Evolutionary conservation across 2,113 vertebrate genomes (phyloP).

Genomic region (Acanthochromis polyacanthus): DNA sequence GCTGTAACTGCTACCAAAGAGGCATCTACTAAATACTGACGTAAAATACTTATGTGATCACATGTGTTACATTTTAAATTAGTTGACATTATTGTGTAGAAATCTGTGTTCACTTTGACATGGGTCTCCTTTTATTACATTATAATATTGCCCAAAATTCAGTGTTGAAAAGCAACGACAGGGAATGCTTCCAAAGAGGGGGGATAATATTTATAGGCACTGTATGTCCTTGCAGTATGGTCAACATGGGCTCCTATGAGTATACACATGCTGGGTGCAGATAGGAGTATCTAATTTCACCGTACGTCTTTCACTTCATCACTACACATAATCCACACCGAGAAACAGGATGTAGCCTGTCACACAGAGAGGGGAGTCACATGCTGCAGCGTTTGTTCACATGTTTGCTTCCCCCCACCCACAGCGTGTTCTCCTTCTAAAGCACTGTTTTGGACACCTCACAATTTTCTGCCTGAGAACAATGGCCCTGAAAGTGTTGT

Average conservation of each 20-base stretch:
- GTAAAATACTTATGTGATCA: too few species aligned
- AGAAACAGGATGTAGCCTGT: slow-evolving; percentile 66
- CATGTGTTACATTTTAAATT: too few species aligned
- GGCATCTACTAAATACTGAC: too few species aligned
- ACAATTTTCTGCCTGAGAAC: slow-evolving; percentile 61
- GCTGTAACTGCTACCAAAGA: too few species aligned
- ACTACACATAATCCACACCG: not conserved
- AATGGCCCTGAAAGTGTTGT: slow-evolving; percentile 57
- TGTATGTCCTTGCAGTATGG: too few species aligned
- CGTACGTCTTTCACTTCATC: not conserved
- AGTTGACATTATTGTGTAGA: too few species aligned
- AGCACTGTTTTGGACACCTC: slow-evolving; percentile 54
- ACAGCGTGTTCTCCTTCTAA: slow-evolving; percentile 10
- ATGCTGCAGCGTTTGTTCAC: slow-evolving; percentile 39
- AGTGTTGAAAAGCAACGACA: too few species aligned
- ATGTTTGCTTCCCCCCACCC: slow-evolving; percentile 22
- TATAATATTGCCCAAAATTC: too few species aligned
- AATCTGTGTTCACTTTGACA: too few species aligned
- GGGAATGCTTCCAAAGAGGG: too few species aligned
- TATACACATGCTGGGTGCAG: not conserved
- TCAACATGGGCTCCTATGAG: not conserved
- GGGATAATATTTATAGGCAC: too few species aligned
- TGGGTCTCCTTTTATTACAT: too few species aligned
- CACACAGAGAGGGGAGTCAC: slow-evolving; percentile 51
- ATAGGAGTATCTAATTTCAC: not conserved